Conservation (phyloP, 2,888 invertebrate genomes). For the Petrolisthes manimaculis region DNA sequence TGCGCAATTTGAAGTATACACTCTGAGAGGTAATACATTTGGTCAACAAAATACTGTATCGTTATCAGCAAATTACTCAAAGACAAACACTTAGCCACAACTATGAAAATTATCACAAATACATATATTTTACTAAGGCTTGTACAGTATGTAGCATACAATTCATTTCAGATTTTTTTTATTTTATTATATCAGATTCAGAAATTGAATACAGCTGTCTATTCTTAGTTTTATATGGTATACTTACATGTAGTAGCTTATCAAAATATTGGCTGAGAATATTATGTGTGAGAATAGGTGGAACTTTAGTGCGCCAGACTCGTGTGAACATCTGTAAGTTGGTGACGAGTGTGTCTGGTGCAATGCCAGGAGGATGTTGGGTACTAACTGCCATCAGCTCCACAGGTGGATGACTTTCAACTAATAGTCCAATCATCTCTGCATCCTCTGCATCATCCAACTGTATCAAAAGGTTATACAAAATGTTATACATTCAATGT, state of each 20-base stretch:
- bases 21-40: conserved; percentile 48
- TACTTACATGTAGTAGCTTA: conserved; percentile 70
- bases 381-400: conserved; percentile 86
- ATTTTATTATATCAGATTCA: too few species aligned
- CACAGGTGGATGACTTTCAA: conserved; percentile 81
- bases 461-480: conserved; percentile 69
- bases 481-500: too few species aligned
- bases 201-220: too few species aligned
- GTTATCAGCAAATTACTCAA: not conserved
- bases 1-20: conserved; percentile 88
- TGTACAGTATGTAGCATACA: too few species aligned
- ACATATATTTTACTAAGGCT: not conserved
- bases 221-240: not conserved
- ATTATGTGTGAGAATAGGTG: conserved; percentile 66
- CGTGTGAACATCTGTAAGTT: conserved; percentile 89
- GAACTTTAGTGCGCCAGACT: conserved; percentile 75
- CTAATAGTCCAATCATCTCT: conserved; percentile 80
- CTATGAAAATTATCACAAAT: not conserved
- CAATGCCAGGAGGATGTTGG: conserved; percentile 80
- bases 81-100: not conserved
- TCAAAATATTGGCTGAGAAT: conserved; percentile 69
- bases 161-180: too few species aligned
- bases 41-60: not conserved
- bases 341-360: conserved; percentile 77
- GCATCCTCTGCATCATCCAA: conserved; percentile 87